Evolutionary conservation across 53 echinoderm and acorn worm genomes (phyloP).

Genomic region (Paelopatides confundens): DNA sequence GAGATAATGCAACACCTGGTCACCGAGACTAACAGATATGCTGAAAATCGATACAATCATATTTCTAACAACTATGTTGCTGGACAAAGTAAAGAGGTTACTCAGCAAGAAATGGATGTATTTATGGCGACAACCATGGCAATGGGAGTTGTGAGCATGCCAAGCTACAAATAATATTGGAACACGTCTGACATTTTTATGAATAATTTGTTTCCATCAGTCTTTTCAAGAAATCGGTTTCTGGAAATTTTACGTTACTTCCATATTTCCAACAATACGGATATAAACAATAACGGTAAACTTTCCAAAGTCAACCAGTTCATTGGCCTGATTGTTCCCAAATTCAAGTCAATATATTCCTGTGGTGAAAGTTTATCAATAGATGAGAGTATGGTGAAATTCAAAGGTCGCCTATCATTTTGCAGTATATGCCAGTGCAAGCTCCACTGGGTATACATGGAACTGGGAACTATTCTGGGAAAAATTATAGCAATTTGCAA

Average conservation of each 20-base stretch:
- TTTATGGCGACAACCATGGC: too few species aligned
- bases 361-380: background rate
- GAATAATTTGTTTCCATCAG: background rate
- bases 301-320: background rate
- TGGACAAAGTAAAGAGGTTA: background rate
- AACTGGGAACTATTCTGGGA: background rate
- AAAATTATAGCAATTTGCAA: background rate
- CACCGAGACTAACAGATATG: background rate
- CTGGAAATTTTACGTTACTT: background rate
- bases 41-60: background rate
- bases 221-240: background rate
- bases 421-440: too few species aligned
- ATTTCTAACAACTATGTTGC: background rate
- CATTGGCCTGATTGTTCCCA: background rate
- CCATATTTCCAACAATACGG: background rate
- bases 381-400: background rate
- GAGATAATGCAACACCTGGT: background rate
- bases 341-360: background rate
- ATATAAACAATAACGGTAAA: background rate
- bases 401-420: background rate
- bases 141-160: slow-evolving; percentile 19
- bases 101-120: background rate
- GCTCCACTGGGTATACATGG: background rate
- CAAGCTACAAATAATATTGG: slow-evolving; percentile 34
- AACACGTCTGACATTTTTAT: background rate